These are phyloP conservation scores for Acleris literana DNA, from an alignment of 2,888 invertebrate genomes.

Conservation along the genomic window DNA sequence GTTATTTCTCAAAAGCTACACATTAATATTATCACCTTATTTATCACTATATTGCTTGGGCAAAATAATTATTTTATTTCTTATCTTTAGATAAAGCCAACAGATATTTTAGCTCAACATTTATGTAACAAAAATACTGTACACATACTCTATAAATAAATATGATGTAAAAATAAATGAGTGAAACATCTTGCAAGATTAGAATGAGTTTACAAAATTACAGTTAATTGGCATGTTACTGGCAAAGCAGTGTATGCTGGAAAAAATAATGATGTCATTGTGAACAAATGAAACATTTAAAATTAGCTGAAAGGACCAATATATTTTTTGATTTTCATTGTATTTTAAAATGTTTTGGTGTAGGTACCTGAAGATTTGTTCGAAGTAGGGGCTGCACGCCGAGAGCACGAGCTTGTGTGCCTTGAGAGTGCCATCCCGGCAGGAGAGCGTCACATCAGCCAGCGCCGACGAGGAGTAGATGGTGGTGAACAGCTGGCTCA, in stretches of 20 bases:
- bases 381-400: conserved; percentile 90
- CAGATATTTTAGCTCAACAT: conserved; percentile 42
- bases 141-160: conserved; percentile 35
- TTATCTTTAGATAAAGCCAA: conserved; percentile 54
- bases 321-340: conserved; percentile 34
- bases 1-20: conserved; percentile 26
- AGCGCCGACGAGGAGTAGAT: conserved; percentile 87
- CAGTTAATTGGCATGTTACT: conserved; percentile 34
- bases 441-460: conserved; percentile 88
- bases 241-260: conserved; percentile 49
- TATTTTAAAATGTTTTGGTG: conserved; percentile 36
- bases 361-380: conserved; percentile 86
- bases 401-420: conserved; percentile 89
- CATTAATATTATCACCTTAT: conserved; percentile 37
- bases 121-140: conserved; percentile 49
- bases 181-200: conserved; percentile 34
- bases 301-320: conserved; percentile 41
- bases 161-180: conserved; percentile 36
- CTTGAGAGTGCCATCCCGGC: conserved; percentile 87
- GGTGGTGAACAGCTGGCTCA: conserved; percentile 87
- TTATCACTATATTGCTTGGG: conserved; percentile 50
- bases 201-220: conserved; percentile 35
- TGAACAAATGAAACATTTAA: conserved; percentile 63
- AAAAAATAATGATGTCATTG: conserved; percentile 74
- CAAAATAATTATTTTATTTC: conserved; percentile 45